A percentile compares a stretch with the other conserved stretches of the same genome.
phyloP scores from a whole-genome alignment of 2,113 vertebrate genomes.

The Gallinago paraguaiae region DNA sequence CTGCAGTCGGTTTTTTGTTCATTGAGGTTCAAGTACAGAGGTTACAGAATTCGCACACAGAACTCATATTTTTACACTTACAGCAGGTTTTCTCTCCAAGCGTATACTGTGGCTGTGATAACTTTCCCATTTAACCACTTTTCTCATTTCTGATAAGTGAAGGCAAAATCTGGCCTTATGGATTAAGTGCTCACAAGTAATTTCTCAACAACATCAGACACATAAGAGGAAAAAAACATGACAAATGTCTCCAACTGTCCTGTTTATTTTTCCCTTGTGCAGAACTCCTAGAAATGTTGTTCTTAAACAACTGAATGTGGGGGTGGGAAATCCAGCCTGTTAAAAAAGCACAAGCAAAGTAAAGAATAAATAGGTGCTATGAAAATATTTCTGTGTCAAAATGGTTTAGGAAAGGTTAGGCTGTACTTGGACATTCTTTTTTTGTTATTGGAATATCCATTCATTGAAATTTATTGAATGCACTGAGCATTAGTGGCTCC shows the following conservation, averaged over 20 bases:
- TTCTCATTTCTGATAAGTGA: neutral
- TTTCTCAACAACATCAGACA: neutral
- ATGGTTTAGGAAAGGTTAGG: neutral
- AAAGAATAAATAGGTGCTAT: neutral
- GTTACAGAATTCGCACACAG: neutral
- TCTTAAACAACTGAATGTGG: neutral
- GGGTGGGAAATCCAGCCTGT: neutral
- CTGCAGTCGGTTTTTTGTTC: neutral
- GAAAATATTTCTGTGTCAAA: neutral
- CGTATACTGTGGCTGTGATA: neutral
- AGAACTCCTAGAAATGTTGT: neutral
- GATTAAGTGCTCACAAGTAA: neutral
- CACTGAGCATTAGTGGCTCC: neutral
- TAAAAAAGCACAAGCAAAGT: neutral
- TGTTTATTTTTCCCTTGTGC: neutral
- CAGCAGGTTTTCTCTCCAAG: neutral
- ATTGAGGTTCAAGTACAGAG: neutral
- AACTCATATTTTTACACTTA: neutral
- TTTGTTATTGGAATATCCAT: neutral
- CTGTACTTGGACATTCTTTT: rapidly evolving
- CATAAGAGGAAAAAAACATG: neutral
- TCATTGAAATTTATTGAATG: neutral
- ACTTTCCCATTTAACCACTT: neutral
- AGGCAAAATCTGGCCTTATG: neutral
- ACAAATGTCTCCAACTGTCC: neutral